Conservation (phyloP, 2,888 invertebrate species). For the Pachliopta kotzebuea region DNA sequence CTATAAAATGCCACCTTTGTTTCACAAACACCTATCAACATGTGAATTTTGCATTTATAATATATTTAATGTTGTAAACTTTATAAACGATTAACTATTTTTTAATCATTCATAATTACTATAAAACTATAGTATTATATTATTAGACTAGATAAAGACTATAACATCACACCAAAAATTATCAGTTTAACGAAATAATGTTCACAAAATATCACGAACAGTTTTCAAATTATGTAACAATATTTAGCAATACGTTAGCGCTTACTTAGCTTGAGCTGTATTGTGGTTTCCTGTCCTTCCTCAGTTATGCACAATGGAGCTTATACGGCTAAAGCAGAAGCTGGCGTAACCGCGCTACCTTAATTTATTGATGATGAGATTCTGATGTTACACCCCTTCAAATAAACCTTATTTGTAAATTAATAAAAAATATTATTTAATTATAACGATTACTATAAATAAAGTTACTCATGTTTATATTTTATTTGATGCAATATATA, state of each 20-base stretch:
- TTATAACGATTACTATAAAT: too few relatives aligned
- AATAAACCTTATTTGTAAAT: neutral
- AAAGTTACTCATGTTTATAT: too few relatives aligned
- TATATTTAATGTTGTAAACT: too few relatives aligned
- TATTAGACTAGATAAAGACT: too few relatives aligned
- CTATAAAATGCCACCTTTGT: too few relatives aligned
- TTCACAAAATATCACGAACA: neutral
- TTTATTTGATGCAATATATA: too few relatives aligned
- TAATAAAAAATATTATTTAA: too few relatives aligned
- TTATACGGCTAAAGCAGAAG: conserved; percentile 57
- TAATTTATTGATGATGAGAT: conserved; percentile 71
- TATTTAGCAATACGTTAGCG: conserved; percentile 38
- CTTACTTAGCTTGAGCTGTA: conserved; percentile 41
- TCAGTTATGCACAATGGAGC: conserved; percentile 64
- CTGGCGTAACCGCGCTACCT: conserved; percentile 50
- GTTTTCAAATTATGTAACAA: conserved; percentile 24
- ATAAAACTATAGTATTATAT: too few relatives aligned
- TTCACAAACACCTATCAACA: conserved; percentile 13
- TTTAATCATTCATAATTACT: too few relatives aligned
- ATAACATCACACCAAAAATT: neutral
- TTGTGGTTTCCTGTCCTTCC: conserved; percentile 54
- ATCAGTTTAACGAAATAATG: neutral
- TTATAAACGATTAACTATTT: too few relatives aligned
- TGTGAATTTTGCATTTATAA: conserved; percentile 17
- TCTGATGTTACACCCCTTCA: conserved; percentile 48